These are phyloP conservation scores for Palythoa grandis DNA, from an alignment of 92 coral and sea anemone genomes.

Conservation along the genomic window DNA sequence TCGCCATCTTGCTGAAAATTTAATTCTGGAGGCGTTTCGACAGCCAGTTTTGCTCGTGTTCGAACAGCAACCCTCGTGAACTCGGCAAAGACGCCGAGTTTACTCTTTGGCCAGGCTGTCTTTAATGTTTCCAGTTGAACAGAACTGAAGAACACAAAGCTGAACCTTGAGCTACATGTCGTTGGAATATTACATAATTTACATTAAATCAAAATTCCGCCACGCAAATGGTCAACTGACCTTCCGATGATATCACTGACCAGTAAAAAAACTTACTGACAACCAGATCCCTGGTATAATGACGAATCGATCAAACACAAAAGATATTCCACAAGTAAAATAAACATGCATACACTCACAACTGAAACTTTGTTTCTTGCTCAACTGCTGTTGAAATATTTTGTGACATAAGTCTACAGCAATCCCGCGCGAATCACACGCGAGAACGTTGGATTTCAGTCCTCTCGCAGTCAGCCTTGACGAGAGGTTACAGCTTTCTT, in stretches of 20 bases:
- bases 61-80: conserved; percentile 25
- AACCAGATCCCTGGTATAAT: background rate
- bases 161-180: background rate
- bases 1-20: conserved; percentile 42
- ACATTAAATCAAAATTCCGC: conserved; percentile 15
- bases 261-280: background rate
- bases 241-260: background rate
- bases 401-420: background rate
- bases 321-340: background rate
- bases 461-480: background rate
- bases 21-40: conserved; percentile 23
- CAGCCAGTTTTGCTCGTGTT: conserved; percentile 37
- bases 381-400: conserved; percentile 7
- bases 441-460: conserved; percentile 6
- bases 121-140: conserved; percentile 38
- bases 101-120: conserved; percentile 23
- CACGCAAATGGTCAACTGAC: background rate
- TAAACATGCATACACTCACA: background rate
- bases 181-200: conserved; percentile 27
- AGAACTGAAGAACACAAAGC: conserved; percentile 22
- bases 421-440: conserved; percentile 24
- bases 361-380: background rate
- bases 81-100: conserved; percentile 13
- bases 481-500: too few relatives aligned
- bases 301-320: background rate